Evolutionary conservation across 2,888 invertebrate genomes (phyloP).

Genomic region (Diaphora mendica): DNA sequence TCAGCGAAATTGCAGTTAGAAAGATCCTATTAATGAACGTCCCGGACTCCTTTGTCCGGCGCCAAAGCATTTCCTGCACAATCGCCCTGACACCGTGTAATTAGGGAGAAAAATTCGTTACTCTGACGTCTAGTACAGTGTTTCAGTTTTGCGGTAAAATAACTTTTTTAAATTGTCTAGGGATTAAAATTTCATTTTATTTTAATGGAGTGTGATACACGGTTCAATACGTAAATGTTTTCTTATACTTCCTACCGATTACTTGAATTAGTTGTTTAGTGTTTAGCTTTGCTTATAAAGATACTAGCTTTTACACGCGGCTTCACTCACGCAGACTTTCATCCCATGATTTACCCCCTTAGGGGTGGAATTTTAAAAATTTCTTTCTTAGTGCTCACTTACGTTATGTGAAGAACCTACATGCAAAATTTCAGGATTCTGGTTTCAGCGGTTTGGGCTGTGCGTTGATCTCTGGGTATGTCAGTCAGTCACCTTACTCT

Average conservation of each 20-base stretch:
- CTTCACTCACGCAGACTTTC: no score
- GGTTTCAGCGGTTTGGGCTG: no score
- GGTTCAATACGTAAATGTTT: slow-evolving; percentile 20
- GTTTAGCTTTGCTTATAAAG: no score
- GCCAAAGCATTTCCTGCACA: slow-evolving; percentile 81
- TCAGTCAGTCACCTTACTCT: no score
- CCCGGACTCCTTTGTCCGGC: slow-evolving; percentile 79
- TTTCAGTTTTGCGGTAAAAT: slow-evolving; percentile 68
- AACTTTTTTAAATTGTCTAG: slow-evolving; percentile 51
- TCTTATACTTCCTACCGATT: not conserved
- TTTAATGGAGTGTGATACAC: slow-evolving; percentile 26
- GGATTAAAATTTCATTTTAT: not conserved
- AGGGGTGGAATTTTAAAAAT: no score
- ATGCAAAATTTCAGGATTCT: no score
- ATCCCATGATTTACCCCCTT: no score
- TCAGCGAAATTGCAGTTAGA: slow-evolving; percentile 84
- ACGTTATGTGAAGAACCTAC: no score
- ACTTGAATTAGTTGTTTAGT: not conserved
- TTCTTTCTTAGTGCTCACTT: no score
- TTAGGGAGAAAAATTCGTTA: slow-evolving; percentile 85
- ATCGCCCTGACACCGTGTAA: slow-evolving; percentile 85
- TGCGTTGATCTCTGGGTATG: no score
- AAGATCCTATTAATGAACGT: slow-evolving; percentile 86
- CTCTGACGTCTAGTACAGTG: slow-evolving; percentile 70
- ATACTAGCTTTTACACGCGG: no score